phyloP scores from a whole-genome alignment of 2,888 invertebrate species.

The Cryptocephalus primarius region DNA sequence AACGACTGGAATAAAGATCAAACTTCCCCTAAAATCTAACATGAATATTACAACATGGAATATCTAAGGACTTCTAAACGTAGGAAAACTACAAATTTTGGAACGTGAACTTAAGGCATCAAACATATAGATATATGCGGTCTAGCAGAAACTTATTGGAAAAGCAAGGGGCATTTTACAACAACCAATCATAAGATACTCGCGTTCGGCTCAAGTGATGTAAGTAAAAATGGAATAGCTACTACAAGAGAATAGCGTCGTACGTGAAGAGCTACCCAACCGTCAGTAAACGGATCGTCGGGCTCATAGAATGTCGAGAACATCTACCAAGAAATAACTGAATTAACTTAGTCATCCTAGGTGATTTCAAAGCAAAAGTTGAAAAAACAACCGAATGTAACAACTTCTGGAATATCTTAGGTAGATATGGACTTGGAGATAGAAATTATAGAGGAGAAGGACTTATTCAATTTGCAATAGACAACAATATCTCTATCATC shows the following conservation, averaged over 20 bases:
- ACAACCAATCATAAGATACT: neutral
- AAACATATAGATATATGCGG: neutral
- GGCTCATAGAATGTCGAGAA: neutral
- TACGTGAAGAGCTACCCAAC: neutral
- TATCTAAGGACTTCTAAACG: too few relatives aligned
- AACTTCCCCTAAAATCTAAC: neutral
- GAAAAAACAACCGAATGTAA: neutral
- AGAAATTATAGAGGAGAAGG: too few relatives aligned
- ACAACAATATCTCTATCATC: neutral
- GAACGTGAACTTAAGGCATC: neutral
- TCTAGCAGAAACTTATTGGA: neutral
- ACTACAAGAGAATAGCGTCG: neutral
- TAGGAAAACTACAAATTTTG: neutral
- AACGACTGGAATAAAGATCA: neutral
- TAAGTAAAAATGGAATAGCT: neutral
- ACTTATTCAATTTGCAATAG: neutral
- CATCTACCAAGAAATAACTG: neutral
- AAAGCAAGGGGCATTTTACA: too few relatives aligned
- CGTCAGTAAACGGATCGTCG: neutral
- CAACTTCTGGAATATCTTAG: too few relatives aligned
- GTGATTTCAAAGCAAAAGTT: neutral
- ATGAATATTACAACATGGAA: neutral
- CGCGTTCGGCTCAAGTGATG: neutral
- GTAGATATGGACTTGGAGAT: too few relatives aligned
- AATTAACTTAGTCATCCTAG: neutral